Conservation (phyloP, 2,797 vertebrate genomes). For the Chaunax sp. region DNA sequence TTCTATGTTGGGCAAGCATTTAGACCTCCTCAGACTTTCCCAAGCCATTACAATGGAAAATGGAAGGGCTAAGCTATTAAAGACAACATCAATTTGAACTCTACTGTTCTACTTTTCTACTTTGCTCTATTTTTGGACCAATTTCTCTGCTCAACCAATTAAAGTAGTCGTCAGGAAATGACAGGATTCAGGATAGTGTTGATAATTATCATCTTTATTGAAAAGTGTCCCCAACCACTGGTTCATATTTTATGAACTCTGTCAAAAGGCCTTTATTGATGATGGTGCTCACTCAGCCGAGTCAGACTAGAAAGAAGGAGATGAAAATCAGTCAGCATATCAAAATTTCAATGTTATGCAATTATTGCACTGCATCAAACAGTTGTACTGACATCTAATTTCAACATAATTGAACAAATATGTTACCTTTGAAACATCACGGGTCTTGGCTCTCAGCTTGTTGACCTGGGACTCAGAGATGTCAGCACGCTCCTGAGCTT, state of each 20-base stretch:
- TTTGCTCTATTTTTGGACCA: not conserved
- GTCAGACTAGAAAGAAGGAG: slow-evolving; percentile 47
- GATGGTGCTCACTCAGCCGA: slow-evolving; percentile 45
- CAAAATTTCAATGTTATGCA: not conserved
- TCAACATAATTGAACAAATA: not conserved
- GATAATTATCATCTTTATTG: slow-evolving; percentile 48
- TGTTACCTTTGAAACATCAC: slow-evolving; percentile 83
- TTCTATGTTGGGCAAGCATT: too few species aligned
- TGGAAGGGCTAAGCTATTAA: not conserved
- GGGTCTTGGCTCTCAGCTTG: slow-evolving; percentile 89
- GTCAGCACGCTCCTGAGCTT: slow-evolving; percentile 80
- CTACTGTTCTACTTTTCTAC: too few species aligned
- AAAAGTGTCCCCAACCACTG: not conserved
- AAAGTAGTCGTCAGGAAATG: not conserved
- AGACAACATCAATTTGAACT: too few species aligned
- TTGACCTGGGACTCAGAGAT: slow-evolving; percentile 88
- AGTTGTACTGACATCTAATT: not conserved
- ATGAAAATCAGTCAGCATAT: not conserved
- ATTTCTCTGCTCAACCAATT: not conserved
- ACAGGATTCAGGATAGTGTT: slow-evolving; percentile 18
- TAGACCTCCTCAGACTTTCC: too few species aligned
- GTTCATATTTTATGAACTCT: slow-evolving; percentile 63
- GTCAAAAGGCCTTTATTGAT: slow-evolving; percentile 19
- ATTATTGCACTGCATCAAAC: not conserved
- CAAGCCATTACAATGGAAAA: not conserved